A percentile compares a stretch with the other conserved stretches of the same genome.
phyloP scores from a whole-genome alignment of 2,113 vertebrate genomes.

The Chrysochloris asiatica region DNA sequence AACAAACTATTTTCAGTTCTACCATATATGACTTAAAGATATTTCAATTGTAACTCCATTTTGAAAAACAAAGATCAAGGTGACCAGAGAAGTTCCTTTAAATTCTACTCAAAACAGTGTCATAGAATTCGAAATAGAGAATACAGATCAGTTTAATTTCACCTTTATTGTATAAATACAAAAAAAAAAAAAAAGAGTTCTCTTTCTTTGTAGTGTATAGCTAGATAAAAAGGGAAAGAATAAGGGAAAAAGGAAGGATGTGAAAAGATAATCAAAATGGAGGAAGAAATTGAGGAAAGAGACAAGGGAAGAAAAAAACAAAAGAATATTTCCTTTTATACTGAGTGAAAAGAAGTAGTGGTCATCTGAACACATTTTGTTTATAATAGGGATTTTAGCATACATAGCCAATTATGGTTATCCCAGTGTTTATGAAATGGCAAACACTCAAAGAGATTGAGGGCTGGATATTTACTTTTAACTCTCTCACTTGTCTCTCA shows the following conservation, averaged over 20 bases:
- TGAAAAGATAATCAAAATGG: not conserved
- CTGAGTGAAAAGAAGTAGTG: not conserved
- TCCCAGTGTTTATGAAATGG: not conserved
- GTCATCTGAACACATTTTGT: conserved; percentile 6
- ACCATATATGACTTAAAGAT: not conserved
- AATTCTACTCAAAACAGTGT: conserved; percentile 7
- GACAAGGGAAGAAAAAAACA: not conserved
- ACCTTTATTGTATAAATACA: not conserved
- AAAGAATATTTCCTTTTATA: not conserved
- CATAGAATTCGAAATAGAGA: not conserved
- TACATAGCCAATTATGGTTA: conserved; percentile 16
- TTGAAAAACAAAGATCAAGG: conserved; percentile 15
- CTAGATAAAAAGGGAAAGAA: not conserved
- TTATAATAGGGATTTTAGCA: not conserved
- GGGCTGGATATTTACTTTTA: not conserved
- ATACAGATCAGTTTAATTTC: not conserved
- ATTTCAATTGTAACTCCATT: not conserved
- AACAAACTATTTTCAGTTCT: conserved; percentile 8
- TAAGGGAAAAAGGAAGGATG: not conserved
- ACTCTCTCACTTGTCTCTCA: not conserved
- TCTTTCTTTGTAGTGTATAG: not conserved
- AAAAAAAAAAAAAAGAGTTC: not conserved
- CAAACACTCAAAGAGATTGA: not conserved
- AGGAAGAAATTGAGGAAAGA: not conserved
- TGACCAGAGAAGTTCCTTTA: not conserved